Evolutionary conservation across 2,797 vertebrate species (phyloP).

Genomic region (Pelobates cultripes): DNA sequence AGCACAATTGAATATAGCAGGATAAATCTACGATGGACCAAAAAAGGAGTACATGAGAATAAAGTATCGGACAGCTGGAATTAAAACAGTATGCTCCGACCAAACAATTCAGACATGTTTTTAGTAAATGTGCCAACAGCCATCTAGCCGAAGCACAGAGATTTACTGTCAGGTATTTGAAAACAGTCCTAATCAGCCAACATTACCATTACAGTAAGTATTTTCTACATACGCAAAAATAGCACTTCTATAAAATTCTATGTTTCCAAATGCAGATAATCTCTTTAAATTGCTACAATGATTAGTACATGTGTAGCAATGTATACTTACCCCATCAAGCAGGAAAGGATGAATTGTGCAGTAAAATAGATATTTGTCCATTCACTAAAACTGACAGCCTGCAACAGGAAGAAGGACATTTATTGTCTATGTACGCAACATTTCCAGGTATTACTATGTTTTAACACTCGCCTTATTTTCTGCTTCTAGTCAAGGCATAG

Average conservation of each 20-base stretch:
- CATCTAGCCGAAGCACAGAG: background rate
- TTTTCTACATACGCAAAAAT: background rate
- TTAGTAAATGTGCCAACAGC: background rate
- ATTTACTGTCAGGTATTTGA: background rate
- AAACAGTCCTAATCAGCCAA: background rate
- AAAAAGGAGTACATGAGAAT: background rate
- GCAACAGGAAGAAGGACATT: background rate
- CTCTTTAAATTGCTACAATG: background rate
- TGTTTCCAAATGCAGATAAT: background rate
- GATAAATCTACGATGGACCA: conserved; percentile 76
- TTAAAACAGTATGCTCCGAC: no score
- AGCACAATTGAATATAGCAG: conserved; percentile 89
- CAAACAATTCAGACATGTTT: conserved; percentile 11
- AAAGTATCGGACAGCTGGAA: background rate
- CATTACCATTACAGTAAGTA: background rate
- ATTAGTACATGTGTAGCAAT: background rate
- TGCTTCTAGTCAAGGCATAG: no score
- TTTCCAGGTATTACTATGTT: no score
- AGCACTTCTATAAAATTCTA: no score
- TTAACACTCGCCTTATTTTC: no score
- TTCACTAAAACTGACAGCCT: conserved; percentile 80
- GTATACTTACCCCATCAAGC: conserved; percentile 86
- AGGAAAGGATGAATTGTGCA: conserved; percentile 86
- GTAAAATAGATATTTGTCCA: conserved; percentile 82
- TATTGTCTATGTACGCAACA: no score